A percentile compares a stretch with the other conserved stretches of the same genome.
These are phyloP conservation scores for Bombus huntii DNA, from an alignment of 1,140 invertebrate species.

Conservation along the genomic window DNA sequence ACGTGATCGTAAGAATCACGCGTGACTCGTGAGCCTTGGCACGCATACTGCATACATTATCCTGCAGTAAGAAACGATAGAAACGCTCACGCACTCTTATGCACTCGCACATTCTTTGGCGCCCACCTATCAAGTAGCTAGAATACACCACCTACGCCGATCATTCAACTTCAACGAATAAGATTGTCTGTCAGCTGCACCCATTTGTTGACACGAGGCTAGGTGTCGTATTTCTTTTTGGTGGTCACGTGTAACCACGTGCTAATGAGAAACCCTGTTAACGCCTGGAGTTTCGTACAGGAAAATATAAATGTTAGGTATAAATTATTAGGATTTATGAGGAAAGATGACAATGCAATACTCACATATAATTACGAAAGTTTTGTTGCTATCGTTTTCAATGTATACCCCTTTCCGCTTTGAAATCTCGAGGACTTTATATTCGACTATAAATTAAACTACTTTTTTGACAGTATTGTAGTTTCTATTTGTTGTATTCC, in stretches of 20 bases:
- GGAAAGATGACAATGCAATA: background rate
- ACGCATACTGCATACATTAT: conserved; percentile 57
- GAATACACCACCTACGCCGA: conserved; percentile 54
- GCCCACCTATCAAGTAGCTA: conserved; percentile 51
- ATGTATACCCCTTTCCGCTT: background rate
- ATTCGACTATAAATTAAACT: background rate
- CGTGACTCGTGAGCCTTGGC: conserved; percentile 69
- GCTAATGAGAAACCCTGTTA: background rate
- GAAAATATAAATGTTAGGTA: background rate
- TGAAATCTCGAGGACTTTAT: background rate
- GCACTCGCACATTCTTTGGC: conserved; percentile 39
- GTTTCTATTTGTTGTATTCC: background rate
- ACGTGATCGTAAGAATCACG: conserved; percentile 52
- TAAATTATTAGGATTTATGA: background rate
- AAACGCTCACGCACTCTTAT: conserved; percentile 50
- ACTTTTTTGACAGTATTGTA: too few relatives aligned
- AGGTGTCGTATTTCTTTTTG: conserved; percentile 27
- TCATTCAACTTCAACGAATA: conserved; percentile 50
- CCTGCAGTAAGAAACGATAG: conserved; percentile 44
- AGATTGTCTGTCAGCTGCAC: conserved; percentile 47
- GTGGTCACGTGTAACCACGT: background rate
- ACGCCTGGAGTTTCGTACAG: too few relatives aligned
- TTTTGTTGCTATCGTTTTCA: background rate
- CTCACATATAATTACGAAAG: too few relatives aligned
- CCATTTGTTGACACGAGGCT: conserved; percentile 55